Evolutionary conservation across 2,113 vertebrate genomes (phyloP), one percentile per base, ranked within the genome.

Genomic region (Desmodus rotundus): DNA sequence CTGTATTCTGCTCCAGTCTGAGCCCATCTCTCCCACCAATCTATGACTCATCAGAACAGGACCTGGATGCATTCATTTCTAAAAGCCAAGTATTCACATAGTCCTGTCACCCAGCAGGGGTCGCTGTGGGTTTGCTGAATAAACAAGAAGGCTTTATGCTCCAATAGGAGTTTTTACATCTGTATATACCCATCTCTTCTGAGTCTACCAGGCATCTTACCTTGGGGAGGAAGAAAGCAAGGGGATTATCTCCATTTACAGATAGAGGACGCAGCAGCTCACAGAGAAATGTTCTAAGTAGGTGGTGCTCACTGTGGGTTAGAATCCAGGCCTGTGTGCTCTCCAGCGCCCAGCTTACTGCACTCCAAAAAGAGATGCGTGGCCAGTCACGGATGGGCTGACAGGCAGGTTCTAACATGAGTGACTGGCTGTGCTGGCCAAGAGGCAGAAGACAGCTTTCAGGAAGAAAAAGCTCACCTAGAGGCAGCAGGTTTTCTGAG

Each of bases 401-500:
- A 65, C 65, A 73, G 70, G 81, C 45, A 90, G 50, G 54, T 68
- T 63, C 58, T 56, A 89, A 58, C 52, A 77, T 10, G 43, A 77
- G 31, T 20, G 41, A 78, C 33, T 63, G 54, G 31, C 11, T 65
- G 19, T 93, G 41, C 41, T 2, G 2, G 36, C 43, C 28, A 72
- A 68, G 56, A 87, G n/a, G 38, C 6, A 16, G 19, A 78, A 70
- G 67, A 61, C 7, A 83, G 68, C 68, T 89, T 88, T 43, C 56
- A 52, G 72, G 26, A 90, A 87, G 83, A 61, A 94, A 63, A 47
- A 36, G 41, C 92, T 98, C 98, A 99, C 99, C 99, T 87, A 99
- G 97, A 45, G 98, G 97, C 90, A 99, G 98, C 77, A 93, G 90
- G 97, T 99, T 99, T 93, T 99, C 98, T 8, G 99, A 98, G 56